Percentiles rank a stretch among this genome's conserved stretches.
Conservation (phyloP, 2,797 vertebrate species). For the Capromys pilorides region DNA sequence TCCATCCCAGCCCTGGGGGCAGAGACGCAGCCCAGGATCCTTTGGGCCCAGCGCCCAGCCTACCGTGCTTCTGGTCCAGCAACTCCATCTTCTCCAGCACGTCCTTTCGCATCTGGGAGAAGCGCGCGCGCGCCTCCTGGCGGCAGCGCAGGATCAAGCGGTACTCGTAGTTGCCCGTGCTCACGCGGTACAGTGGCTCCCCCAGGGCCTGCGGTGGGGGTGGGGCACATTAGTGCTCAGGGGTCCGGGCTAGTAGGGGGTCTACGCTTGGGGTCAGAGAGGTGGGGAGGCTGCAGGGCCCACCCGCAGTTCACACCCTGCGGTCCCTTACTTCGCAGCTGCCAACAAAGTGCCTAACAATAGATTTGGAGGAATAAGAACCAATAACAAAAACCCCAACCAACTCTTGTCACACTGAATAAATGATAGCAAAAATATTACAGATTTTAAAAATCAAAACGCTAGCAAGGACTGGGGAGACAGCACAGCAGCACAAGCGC, state of each 20-base stretch:
- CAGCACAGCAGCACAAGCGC: no score
- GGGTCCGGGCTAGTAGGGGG: not conserved
- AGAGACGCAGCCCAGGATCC: rapidly evolving
- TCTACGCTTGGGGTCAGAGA: not conserved
- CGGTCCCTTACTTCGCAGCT: not conserved
- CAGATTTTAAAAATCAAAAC: not conserved
- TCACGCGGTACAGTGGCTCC: constrained; percentile 96
- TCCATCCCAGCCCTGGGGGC: not conserved
- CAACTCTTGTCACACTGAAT: not conserved
- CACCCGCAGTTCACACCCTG: not conserved
- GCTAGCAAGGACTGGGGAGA: not conserved
- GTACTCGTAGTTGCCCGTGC: constrained; percentile 99
- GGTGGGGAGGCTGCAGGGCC: not conserved
- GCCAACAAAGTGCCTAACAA: not conserved
- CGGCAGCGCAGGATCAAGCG: constrained; percentile 96
- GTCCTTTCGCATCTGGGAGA: constrained; percentile 98
- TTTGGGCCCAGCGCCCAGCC: constrained; percentile 42
- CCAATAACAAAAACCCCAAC: not conserved
- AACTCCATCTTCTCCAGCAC: constrained; percentile 98
- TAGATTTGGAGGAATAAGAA: not conserved
- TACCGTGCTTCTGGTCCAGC: constrained; percentile 98
- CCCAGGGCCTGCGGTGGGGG: constrained; percentile 91
- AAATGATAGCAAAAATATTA: not conserved
- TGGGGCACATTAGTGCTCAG: not conserved
- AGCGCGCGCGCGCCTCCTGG: constrained; percentile 96